These are phyloP conservation scores for Anastrepha ludens DNA, from an alignment of 1,140 invertebrate species.

Conservation along the genomic window DNA sequence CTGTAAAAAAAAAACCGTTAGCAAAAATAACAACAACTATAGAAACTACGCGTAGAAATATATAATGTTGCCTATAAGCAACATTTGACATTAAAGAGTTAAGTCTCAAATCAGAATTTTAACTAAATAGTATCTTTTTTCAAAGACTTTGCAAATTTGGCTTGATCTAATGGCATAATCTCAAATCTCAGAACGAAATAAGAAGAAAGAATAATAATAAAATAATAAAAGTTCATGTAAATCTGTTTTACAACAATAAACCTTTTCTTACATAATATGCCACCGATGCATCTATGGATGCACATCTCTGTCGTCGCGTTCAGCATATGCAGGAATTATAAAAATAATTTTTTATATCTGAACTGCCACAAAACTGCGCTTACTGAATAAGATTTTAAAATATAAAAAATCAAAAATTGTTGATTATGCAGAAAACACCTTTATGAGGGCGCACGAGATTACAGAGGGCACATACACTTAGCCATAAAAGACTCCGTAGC, in stretches of 20 bases:
- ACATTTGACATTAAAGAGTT: too few species aligned
- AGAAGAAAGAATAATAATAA: neutral
- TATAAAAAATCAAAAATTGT: neutral
- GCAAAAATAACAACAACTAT: too few species aligned
- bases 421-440: conserved; percentile 29
- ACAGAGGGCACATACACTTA: neutral
- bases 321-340: conserved; percentile 18
- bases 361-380: neutral
- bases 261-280: neutral
- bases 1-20: too few species aligned
- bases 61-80: too few species aligned
- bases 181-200: neutral
- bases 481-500: neutral
- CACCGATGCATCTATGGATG: neutral
- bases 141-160: neutral
- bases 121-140: too few species aligned
- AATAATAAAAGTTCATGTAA: neutral
- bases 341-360: conserved; percentile 16
- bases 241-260: conserved; percentile 31
- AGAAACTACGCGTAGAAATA: too few species aligned
- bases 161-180: conserved; percentile 11
- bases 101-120: too few species aligned
- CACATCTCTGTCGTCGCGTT: neutral
- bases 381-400: conserved; percentile 15
- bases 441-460: neutral